Evolutionary conservation across 2,888 invertebrate species (phyloP).

Genomic region (Panopea generosa): DNA sequence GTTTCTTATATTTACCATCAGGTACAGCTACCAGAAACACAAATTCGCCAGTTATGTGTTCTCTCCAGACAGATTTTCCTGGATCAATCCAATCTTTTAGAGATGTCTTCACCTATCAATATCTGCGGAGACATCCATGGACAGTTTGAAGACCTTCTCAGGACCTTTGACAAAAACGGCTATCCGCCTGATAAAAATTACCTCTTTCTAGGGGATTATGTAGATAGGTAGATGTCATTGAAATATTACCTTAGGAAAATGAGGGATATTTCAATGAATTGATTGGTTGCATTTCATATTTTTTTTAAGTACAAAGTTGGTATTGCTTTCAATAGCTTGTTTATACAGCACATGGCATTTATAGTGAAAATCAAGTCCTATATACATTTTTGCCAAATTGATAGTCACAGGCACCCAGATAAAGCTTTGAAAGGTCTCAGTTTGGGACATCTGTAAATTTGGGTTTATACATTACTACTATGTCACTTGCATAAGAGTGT

Average conservation of each 20-base stretch:
- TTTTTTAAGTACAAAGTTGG: too few species aligned
- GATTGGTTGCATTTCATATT: too few species aligned
- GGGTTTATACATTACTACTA: too few species aligned
- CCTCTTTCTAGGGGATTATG: slow-evolving; percentile 87
- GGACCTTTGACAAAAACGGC: slow-evolving; percentile 86
- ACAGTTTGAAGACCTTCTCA: slow-evolving; percentile 86
- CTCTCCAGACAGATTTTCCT: slow-evolving; percentile 85
- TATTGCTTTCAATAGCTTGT: too few species aligned
- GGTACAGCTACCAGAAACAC: slow-evolving; percentile 84
- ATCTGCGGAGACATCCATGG: slow-evolving; percentile 87
- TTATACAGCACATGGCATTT: too few species aligned
- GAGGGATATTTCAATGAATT: background rate
- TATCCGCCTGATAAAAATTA: slow-evolving; percentile 87
- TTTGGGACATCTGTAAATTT: too few species aligned
- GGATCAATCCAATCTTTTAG: slow-evolving; percentile 86
- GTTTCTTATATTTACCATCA: slow-evolving; percentile 52
- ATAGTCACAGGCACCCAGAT: too few species aligned
- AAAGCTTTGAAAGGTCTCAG: too few species aligned
- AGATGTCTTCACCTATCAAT: slow-evolving; percentile 86
- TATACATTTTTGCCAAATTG: too few species aligned
- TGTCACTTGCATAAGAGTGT: too few species aligned
- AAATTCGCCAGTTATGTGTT: slow-evolving; percentile 86
- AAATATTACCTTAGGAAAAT: too few species aligned
- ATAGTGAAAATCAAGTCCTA: too few species aligned
- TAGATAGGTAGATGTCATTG: slow-evolving; percentile 85